These are phyloP conservation scores for Blastobasis lacticolella DNA, from an alignment of 2,888 invertebrate genomes.

Conservation along the genomic window DNA sequence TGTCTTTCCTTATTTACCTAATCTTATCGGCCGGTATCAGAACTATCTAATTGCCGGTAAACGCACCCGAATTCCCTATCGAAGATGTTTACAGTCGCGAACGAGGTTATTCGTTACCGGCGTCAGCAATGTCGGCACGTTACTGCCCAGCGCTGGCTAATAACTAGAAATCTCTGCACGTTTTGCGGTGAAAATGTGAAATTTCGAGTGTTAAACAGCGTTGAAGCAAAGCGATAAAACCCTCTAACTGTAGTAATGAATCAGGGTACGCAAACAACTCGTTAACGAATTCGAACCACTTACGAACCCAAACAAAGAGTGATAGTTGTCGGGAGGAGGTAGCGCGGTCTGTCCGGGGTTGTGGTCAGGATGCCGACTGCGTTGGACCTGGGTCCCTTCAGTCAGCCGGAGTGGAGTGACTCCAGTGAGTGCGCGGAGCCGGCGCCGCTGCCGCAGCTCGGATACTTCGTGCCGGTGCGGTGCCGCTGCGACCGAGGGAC, in stretches of 20 bases:
- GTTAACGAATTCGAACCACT: not conserved
- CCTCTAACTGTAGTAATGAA: not conserved
- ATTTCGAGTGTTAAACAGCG: slow-evolving; percentile 2
- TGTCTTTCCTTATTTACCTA: slow-evolving; percentile 7
- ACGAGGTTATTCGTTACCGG: slow-evolving; percentile 31
- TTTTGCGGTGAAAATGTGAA: slow-evolving; percentile 5
- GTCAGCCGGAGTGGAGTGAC: slow-evolving; percentile 67
- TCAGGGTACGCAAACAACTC: not conserved
- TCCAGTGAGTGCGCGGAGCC: slow-evolving; percentile 59
- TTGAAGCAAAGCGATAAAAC: not conserved
- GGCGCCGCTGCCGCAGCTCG: slow-evolving; percentile 68
- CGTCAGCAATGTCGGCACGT: slow-evolving; percentile 19
- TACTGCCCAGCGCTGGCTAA: not conserved
- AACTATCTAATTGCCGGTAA: slow-evolving; percentile 45
- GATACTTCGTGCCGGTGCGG: slow-evolving; percentile 75
- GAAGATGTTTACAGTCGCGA: slow-evolving; percentile 15
- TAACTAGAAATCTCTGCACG: not conserved
- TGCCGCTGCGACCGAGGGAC: slow-evolving; percentile 58
- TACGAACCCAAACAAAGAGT: not conserved
- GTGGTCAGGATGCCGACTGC: slow-evolving; percentile 47
- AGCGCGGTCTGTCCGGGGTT: not conserved
- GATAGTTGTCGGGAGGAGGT: not conserved
- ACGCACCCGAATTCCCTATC: slow-evolving; percentile 41
- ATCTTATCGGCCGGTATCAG: slow-evolving; percentile 42
- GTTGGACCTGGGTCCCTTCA: slow-evolving; percentile 51